A percentile compares a stretch with the other conserved stretches of the same genome.
Evolutionary conservation across 2,113 vertebrate genomes (phyloP).

Genomic region (Theristicus caerulescens): DNA sequence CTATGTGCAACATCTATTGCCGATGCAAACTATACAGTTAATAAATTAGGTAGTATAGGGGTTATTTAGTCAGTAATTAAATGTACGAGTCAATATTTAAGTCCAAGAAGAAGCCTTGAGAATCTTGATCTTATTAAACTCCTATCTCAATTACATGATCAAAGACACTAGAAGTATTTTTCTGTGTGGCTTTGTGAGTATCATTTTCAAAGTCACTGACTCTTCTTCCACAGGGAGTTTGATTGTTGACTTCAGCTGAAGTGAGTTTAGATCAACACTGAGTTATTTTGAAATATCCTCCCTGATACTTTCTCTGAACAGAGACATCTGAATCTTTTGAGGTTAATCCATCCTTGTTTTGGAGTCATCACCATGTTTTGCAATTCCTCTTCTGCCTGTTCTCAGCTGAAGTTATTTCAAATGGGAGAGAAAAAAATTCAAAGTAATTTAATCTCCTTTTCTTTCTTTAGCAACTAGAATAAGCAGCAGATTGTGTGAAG

Average conservation of each 20-base stretch:
- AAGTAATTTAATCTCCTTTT: background rate
- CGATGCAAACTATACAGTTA: constrained; percentile 26
- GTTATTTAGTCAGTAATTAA: constrained; percentile 51
- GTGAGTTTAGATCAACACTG: constrained; percentile 44
- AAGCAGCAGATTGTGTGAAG: background rate
- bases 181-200: background rate
- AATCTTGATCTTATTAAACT: constrained; percentile 55
- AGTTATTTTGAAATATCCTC: constrained; percentile 39
- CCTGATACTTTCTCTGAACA: constrained; percentile 22
- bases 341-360: background rate
- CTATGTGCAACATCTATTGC: background rate
- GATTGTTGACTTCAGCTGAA: constrained; percentile 41
- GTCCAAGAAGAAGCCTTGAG: constrained; percentile 40
- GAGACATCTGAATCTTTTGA: background rate
- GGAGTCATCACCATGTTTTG: background rate
- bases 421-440: background rate
- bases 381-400: background rate
- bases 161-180: constrained; percentile 45
- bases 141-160: constrained; percentile 33
- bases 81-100: constrained; percentile 47
- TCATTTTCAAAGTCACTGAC: constrained; percentile 58
- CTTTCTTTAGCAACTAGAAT: background rate
- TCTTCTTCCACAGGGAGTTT: constrained; percentile 51
- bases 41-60: constrained; percentile 1
- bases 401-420: background rate